Evolutionary conservation across 1,140 invertebrate species (phyloP).

Genomic region (Leptinotarsa lineolata): DNA sequence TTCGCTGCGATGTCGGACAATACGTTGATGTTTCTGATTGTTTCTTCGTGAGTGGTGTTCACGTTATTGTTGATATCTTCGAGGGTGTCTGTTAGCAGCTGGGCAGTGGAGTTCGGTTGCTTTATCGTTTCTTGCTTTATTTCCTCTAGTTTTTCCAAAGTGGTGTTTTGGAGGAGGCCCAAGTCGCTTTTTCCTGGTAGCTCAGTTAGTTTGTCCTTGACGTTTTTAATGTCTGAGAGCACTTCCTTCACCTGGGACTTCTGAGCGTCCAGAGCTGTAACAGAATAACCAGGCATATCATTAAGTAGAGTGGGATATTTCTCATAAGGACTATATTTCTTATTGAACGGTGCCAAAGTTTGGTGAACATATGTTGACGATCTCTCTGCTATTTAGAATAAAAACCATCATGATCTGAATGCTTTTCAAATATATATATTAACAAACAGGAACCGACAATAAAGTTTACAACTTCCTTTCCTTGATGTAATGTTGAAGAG

Average conservation of each 20-base stretch:
- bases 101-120: conserved; percentile 10
- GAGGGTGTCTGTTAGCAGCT: conserved; percentile 25
- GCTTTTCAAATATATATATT: too few relatives aligned
- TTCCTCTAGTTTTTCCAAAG: conserved; percentile 34
- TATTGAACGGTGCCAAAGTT: background rate
- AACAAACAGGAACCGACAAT: too few relatives aligned
- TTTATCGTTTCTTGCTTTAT: conserved; percentile 27
- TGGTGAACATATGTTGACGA: too few relatives aligned
- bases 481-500: too few relatives aligned
- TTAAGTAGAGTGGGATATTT: too few relatives aligned
- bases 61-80: conserved; percentile 49
- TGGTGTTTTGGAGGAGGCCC: conserved; percentile 38
- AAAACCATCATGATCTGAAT: too few relatives aligned
- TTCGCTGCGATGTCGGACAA: conserved; percentile 61
- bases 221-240: conserved; percentile 36
- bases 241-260: conserved; percentile 44
- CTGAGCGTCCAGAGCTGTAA: conserved; percentile 46
- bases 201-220: conserved; percentile 29
- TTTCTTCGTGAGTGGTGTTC: conserved; percentile 57
- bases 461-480: too few relatives aligned
- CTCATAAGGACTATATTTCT: conserved; percentile 4
- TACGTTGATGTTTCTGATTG: conserved; percentile 61
- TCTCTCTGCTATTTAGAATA: too few relatives aligned
- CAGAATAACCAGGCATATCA: too few relatives aligned
- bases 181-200: conserved; percentile 42